Conservation (phyloP, 2,888 invertebrate genomes). For the Amorpha juglandis region DNA sequence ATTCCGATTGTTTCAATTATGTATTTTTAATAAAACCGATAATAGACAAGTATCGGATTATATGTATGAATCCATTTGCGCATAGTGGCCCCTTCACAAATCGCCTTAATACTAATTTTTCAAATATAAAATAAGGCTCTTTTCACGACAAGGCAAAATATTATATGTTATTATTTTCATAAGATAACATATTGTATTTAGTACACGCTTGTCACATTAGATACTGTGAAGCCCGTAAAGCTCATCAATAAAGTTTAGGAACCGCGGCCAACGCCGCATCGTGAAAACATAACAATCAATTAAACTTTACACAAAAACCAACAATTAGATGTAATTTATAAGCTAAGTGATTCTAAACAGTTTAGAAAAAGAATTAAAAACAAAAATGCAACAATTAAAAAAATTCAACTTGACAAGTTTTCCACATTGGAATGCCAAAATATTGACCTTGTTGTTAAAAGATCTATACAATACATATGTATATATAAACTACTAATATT, state of each 20-base stretch:
- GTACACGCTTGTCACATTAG: constrained; percentile 42
- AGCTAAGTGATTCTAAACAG: constrained; percentile 47
- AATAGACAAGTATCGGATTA: constrained; percentile 29
- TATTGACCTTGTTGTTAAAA: constrained; percentile 55
- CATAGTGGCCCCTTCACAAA: constrained; percentile 72
- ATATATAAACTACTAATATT: constrained; percentile 65
- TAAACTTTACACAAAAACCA: constrained; percentile 66
- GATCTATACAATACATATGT: constrained; percentile 51
- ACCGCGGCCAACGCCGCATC: constrained; percentile 53
- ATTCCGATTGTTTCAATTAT: constrained; percentile 39
- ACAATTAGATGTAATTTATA: constrained; percentile 58
- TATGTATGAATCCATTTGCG: constrained; percentile 40
- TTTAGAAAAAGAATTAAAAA: constrained; percentile 38
- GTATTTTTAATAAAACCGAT: constrained; percentile 31
- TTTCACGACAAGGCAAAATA: constrained; percentile 68
- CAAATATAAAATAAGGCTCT: constrained; percentile 67
- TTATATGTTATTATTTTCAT: constrained; percentile 47
- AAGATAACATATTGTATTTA: constrained; percentile 42
- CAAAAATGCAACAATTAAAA: constrained; percentile 54
- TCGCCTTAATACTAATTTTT: constrained; percentile 68
- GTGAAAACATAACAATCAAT: constrained; percentile 67
- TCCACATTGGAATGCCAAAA: constrained; percentile 61
- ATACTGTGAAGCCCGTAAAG: constrained; percentile 50
- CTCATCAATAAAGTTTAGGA: constrained; percentile 61
- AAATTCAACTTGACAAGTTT: constrained; percentile 45